Base-by-base conservation (phyloP, 2,113 vertebrate species). In the Colius striatus region DNA sequence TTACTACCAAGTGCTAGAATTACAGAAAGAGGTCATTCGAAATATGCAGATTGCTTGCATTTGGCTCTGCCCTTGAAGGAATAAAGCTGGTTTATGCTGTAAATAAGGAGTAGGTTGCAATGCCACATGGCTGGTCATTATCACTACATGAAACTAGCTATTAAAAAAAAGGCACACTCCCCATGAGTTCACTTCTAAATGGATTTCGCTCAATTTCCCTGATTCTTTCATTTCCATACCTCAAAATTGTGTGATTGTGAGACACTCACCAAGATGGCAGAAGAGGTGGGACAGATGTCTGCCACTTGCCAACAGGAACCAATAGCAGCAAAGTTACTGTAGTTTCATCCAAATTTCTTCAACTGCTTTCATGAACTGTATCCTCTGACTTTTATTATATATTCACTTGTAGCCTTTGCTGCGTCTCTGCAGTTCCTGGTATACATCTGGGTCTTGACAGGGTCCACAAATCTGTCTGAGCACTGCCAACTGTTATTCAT, bases 31-130 rank as follows among this genome's bases (percentile, higher is more conserved):
- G 62, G 55, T 93, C 29, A 84, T 91, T 86, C 90, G 63, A 90
- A 91, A 90, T 71, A 55, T 32, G 63, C 47, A 92, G 75, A 85
- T 38, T 95, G 63, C 71, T 95, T 93, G 79, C 41, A 92, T 79
- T 96, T 95, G 90, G 86, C 87, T 95, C 66, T 89, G 66, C 62
- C 73, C 68, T 89, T 92, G 66, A 78, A 90, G 89, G 83, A 91
- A 89, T 94, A 92, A 94, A 96, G 74, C 67, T 86, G 68, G 0
- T 92, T 92, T 65, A 66, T 86, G 48, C 84, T 92, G 76, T 94
- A 96, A 90, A 92, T 87, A 89, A 93, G 66, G 73, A 89, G 83
- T 76, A 90, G 79, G 76, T 68, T 95, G 83, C 88, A 87, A 66
- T 65, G 86, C 68, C 85, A 87, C 85, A 62, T 32, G 85, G 48